phyloP scores from a whole-genome alignment of 53 echinoderm and acorn worm genomes.

The Echinometra lucunter region DNA sequence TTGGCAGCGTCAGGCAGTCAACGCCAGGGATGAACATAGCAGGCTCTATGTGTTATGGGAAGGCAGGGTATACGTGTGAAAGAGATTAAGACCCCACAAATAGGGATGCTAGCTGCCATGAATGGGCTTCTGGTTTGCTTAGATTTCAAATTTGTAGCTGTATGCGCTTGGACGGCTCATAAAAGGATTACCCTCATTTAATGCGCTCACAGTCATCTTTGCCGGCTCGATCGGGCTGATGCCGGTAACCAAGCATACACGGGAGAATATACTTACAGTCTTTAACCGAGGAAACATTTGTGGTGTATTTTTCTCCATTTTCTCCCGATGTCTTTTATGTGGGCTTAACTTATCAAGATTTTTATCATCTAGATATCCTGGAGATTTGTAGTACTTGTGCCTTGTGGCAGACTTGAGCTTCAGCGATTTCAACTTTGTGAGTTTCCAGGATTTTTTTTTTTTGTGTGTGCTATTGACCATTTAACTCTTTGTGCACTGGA shows the following conservation, averaged over 20 bases:
- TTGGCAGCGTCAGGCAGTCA: constrained; percentile 50
- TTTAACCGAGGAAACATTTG: background rate
- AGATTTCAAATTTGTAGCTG: constrained; percentile 52
- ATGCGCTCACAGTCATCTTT: background rate
- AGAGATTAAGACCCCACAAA: constrained; percentile 42
- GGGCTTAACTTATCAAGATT: background rate
- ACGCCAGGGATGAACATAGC: constrained; percentile 33
- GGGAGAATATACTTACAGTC: background rate
- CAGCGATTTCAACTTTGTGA: too few species aligned
- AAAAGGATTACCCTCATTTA: constrained; percentile 17
- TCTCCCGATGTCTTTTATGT: background rate
- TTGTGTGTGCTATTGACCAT: too few species aligned
- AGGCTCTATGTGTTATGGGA: constrained; percentile 22
- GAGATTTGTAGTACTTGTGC: background rate
- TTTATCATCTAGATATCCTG: background rate
- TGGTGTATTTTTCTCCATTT: too few species aligned
- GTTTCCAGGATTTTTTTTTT: too few species aligned
- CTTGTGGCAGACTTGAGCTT: too few species aligned
- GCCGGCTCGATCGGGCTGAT: background rate
- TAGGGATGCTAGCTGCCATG: background rate
- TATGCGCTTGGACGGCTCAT: background rate
- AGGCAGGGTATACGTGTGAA: constrained; percentile 24
- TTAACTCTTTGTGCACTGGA: too few species aligned
- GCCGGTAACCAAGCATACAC: background rate
- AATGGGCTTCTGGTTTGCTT: constrained; percentile 24